Conservation (phyloP, 2,888 invertebrate species). For the Melipona bicolor region DNA sequence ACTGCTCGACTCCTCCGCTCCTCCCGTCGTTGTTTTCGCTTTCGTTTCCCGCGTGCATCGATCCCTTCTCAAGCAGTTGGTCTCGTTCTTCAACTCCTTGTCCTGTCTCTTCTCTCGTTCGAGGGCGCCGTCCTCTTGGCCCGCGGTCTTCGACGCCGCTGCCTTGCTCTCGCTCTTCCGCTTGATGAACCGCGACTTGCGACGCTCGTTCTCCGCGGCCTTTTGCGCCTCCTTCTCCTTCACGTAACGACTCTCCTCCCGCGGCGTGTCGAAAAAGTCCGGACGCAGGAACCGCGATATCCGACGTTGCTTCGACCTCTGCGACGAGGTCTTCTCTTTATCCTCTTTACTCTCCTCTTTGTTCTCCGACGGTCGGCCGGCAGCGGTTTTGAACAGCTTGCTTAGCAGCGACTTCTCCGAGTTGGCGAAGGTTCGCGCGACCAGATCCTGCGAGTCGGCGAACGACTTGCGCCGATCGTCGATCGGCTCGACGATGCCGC, state of each 20-base stretch:
- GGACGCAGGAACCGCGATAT: slow-evolving; percentile 91
- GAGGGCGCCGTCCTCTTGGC: slow-evolving; percentile 67
- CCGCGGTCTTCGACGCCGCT: slow-evolving; percentile 64
- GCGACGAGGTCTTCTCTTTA: slow-evolving; percentile 60
- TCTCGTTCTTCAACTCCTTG: slow-evolving; percentile 78
- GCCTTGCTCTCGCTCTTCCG: slow-evolving; percentile 88
- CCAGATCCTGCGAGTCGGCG: slow-evolving; percentile 67
- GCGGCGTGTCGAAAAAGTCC: slow-evolving; percentile 90
- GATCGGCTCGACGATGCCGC: not conserved
- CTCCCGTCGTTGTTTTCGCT: not conserved
- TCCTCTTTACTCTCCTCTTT: slow-evolving; percentile 27
- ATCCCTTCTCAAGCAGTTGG: slow-evolving; percentile 75
- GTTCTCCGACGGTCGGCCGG: slow-evolving; percentile 63
- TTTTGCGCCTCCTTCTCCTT: slow-evolving; percentile 83
- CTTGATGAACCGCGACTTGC: slow-evolving; percentile 89
- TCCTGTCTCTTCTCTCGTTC: slow-evolving; percentile 69
- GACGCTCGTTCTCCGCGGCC: slow-evolving; percentile 85
- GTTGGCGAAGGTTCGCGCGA: slow-evolving; percentile 63
- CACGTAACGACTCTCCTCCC: slow-evolving; percentile 88
- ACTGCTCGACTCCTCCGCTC: slow-evolving; percentile 33
- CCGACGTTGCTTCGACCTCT: slow-evolving; percentile 85
- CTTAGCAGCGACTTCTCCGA: slow-evolving; percentile 86
- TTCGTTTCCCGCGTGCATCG: slow-evolving; percentile 61
- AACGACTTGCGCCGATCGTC: slow-evolving; percentile 62
- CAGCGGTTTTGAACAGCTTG: slow-evolving; percentile 86